These are phyloP conservation scores for Torymus aiolomorphi DNA, from an alignment of 2,888 invertebrate genomes.

Conservation along the genomic window DNA sequence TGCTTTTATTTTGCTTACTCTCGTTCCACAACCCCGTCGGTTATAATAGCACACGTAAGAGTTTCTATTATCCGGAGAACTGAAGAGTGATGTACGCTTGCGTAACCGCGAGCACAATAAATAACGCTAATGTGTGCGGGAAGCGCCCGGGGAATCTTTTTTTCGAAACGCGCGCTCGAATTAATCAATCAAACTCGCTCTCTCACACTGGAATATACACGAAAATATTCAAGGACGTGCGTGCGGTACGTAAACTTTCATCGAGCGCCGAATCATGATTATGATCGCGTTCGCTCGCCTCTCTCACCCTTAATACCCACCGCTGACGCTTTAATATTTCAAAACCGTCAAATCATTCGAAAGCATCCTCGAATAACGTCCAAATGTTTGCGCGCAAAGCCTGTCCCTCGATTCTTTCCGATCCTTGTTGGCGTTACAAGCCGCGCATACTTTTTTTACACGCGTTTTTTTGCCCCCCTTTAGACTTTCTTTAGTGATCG, in stretches of 20 bases:
- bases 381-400: constrained; percentile 21
- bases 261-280: neutral
- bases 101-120: too few species aligned
- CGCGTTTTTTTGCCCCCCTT: neutral
- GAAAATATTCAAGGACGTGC: too few species aligned
- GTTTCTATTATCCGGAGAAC: too few species aligned
- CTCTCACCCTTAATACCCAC: neutral
- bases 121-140: too few species aligned
- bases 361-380: neutral
- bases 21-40: too few species aligned
- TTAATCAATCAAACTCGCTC: constrained; percentile 19
- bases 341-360: constrained; percentile 7
- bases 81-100: too few species aligned
- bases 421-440: constrained; percentile 15
- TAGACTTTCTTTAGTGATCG: too few species aligned
- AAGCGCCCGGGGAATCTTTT: too few species aligned
- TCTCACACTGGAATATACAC: too few species aligned
- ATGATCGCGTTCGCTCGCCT: neutral
- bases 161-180: neutral
- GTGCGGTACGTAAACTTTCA: neutral
- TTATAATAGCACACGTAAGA: too few species aligned
- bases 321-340: constrained; percentile 14
- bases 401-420: neutral
- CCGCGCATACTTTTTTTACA: neutral
- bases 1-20: too few species aligned